phyloP scores from a whole-genome alignment of 2,797 vertebrate species.

The Cuniculus paca region DNA sequence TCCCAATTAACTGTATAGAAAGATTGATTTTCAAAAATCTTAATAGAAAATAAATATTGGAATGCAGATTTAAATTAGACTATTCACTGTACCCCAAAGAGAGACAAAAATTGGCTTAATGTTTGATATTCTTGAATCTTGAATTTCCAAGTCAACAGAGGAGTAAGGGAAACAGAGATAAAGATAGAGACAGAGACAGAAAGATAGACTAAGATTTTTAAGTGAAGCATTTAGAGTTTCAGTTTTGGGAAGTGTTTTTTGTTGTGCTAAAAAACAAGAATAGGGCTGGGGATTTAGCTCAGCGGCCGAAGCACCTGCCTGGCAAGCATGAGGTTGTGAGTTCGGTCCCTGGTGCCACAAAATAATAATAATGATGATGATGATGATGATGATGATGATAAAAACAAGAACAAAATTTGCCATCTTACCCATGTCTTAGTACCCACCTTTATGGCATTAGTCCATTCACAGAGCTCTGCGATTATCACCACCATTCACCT shows the following conservation, averaged over 20 bases:
- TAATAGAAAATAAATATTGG: not conserved
- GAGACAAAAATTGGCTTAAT: not conserved
- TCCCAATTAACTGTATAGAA: not conserved
- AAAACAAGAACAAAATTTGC: not conserved
- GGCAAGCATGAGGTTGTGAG: too few relatives aligned
- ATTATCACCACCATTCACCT: not conserved
- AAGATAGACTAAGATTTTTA: not conserved
- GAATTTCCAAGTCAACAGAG: not conserved
- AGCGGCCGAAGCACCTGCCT: too few relatives aligned
- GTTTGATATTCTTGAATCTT: not conserved
- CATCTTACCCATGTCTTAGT: not conserved
- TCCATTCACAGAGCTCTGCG: not conserved
- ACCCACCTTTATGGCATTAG: not conserved
- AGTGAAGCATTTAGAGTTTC: not conserved
- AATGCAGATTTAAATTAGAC: not conserved
- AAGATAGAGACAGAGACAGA: not conserved
- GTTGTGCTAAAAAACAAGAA: not conserved
- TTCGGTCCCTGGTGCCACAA: too few relatives aligned
- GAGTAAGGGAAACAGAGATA: not conserved
- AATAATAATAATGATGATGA: too few relatives aligned
- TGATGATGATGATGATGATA: too few relatives aligned
- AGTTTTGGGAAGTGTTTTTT: not conserved
- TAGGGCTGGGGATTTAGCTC: too few relatives aligned
- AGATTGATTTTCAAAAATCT: not conserved
- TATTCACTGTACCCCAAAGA: not conserved